phyloP scores from a whole-genome alignment of 2,797 vertebrate genomes.

The Pseudopleuronectes americanus region DNA sequence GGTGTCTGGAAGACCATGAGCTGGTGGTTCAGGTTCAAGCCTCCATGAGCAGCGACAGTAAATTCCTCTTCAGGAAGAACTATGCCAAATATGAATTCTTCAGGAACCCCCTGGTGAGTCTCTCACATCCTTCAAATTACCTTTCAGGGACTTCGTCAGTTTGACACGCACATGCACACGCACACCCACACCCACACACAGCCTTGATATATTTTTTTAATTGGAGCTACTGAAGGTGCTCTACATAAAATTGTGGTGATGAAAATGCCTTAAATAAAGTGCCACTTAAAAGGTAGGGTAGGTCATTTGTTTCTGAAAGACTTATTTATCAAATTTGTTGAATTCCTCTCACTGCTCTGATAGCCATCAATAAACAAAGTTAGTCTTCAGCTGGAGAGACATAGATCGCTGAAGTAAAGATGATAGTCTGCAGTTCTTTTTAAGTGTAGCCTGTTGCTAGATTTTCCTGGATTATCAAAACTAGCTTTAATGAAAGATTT shows the following conservation, averaged over 20 bases:
- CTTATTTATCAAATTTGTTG: no score
- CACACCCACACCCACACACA: slow-evolving; percentile 14
- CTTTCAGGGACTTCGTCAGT: slow-evolving; percentile 49
- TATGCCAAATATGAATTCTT: slow-evolving; percentile 99
- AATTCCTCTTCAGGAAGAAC: slow-evolving; percentile 98
- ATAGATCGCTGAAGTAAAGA: no score
- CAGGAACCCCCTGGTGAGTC: slow-evolving; percentile 92
- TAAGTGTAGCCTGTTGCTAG: no score
- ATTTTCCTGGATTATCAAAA: no score
- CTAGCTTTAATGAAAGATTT: no score
- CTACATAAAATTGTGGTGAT: no score
- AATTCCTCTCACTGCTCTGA: no score
- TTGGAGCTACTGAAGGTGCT: no score
- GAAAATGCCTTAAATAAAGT: neutral
- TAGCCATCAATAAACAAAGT: no score
- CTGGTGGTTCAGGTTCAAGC: slow-evolving; percentile 92
- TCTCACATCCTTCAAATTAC: slow-evolving; percentile 54
- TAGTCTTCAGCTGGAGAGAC: no score
- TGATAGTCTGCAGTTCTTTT: no score
- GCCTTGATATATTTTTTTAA: neutral
- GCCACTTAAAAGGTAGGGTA: neutral
- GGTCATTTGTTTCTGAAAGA: no score
- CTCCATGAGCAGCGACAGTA: slow-evolving; percentile 92
- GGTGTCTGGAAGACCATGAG: slow-evolving; percentile 97
- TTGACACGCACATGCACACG: slow-evolving; percentile 40